A percentile compares a stretch with the other conserved stretches of the same genome.
These are phyloP conservation scores for Psilanteris sp. DNA, from an alignment of 1,140 invertebrate species.

Conservation along the genomic window DNA sequence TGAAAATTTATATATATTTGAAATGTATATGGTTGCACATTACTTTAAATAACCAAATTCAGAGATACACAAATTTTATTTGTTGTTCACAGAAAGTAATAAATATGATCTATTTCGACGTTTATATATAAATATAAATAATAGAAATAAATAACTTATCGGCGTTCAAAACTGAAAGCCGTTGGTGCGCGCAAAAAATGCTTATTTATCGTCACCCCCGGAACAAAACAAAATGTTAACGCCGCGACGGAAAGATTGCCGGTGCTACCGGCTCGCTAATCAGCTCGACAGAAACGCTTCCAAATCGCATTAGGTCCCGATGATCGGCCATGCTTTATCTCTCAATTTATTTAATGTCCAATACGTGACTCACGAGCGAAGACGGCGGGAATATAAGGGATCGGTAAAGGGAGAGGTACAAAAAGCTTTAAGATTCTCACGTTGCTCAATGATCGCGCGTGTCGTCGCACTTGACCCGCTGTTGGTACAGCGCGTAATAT, in stretches of 20 bases:
- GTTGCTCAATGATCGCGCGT: conserved; percentile 62
- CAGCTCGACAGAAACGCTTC: conserved; percentile 26
- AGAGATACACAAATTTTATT: no score
- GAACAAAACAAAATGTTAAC: conserved; percentile 48
- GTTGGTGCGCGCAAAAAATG: conserved; percentile 10
- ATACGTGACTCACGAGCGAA: conserved; percentile 21
- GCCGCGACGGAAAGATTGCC: conserved; percentile 32
- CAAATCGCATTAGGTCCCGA: conserved; percentile 31
- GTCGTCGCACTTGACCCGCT: conserved; percentile 63
- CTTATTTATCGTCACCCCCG: conserved; percentile 43
- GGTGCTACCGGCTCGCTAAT: conserved; percentile 40
- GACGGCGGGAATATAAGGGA: background rate
- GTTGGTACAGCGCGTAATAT: conserved; percentile 61
- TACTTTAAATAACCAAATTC: no score
- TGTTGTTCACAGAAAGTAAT: no score
- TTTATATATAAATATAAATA: no score
- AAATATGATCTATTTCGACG: no score
- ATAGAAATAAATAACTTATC: no score
- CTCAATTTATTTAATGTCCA: conserved; percentile 54
- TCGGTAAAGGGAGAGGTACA: conserved; percentile 7
- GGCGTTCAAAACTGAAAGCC: no score
- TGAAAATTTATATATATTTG: no score
- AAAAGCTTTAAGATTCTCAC: conserved; percentile 53
- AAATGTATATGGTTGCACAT: no score
- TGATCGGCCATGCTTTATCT: conserved; percentile 46